Percentiles rank a stretch among this genome's conserved stretches.
phyloP scores from a whole-genome alignment of 2,113 vertebrate species.

The human region DNA sequence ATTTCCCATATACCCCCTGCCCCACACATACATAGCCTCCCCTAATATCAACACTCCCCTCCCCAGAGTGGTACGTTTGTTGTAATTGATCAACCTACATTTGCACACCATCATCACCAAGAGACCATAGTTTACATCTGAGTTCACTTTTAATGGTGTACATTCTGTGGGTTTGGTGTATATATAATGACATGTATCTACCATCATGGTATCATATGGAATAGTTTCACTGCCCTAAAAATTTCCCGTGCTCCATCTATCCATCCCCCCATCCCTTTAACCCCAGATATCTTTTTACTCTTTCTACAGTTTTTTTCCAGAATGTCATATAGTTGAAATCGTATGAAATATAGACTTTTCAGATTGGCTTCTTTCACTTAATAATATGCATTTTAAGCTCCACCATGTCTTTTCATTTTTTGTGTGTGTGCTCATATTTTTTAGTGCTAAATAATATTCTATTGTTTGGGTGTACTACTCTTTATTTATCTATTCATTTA shows the following conservation, averaged over 20 bases:
- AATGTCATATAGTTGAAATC: background rate
- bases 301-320: background rate
- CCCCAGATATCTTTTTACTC: background rate
- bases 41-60: background rate
- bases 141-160: background rate
- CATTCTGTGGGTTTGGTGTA: background rate
- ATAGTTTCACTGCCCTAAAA: background rate
- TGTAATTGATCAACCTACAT: background rate
- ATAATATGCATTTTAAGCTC: background rate
- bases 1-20: background rate
- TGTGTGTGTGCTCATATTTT: background rate
- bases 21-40: too few relatives aligned
- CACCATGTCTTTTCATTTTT: background rate
- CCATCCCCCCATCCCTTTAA: accelerated
- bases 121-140: too few relatives aligned
- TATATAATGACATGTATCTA: background rate
- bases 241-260: background rate
- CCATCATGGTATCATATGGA: background rate
- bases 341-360: background rate
- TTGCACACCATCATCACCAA: background rate
- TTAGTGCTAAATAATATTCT: background rate
- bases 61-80: background rate
- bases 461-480: background rate
- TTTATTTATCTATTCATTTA: background rate
- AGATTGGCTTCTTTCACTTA: background rate